phyloP scores from a whole-genome alignment of 1,140 invertebrate species.

The Marisa cornuarietis region DNA sequence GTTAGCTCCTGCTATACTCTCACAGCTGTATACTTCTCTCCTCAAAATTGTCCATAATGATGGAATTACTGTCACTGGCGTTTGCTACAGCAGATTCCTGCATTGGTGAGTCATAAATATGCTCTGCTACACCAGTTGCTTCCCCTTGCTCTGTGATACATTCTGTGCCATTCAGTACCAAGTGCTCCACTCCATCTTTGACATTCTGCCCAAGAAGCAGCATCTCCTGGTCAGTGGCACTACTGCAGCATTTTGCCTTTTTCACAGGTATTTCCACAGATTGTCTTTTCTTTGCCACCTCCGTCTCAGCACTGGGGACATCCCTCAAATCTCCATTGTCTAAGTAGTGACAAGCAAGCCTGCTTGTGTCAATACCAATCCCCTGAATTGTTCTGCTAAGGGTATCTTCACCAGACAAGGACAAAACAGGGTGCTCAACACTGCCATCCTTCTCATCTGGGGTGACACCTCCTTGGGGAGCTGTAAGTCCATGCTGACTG shows the following conservation, averaged over 20 bases:
- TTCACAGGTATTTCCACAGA: conserved; percentile 44
- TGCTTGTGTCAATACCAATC: conserved; percentile 11
- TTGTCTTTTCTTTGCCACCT: conserved; percentile 22
- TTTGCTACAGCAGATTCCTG: too few species aligned
- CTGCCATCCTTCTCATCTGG: not conserved
- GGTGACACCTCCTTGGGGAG: not conserved
- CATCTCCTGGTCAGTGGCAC: not conserved
- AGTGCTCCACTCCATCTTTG: too few species aligned
- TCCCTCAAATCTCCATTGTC: not conserved
- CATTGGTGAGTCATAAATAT: too few species aligned
- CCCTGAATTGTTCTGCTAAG: not conserved
- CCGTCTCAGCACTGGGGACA: not conserved
- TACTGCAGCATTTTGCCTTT: conserved; percentile 29
- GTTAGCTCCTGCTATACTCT: too few species aligned
- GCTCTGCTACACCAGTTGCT: too few species aligned
- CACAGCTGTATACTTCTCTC: too few species aligned
- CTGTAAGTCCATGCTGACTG: not conserved
- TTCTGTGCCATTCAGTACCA: too few species aligned
- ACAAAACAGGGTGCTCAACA: not conserved
- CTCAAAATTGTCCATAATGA: too few species aligned
- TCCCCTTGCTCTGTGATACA: too few species aligned
- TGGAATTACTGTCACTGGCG: too few species aligned
- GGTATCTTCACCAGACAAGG: not conserved
- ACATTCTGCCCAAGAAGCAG: too few species aligned
- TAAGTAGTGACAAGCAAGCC: not conserved